A percentile compares a stretch with the other conserved stretches of the same genome.
phyloP scores from a whole-genome alignment of 2,113 vertebrate species.

The Charadrius vociferus region DNA sequence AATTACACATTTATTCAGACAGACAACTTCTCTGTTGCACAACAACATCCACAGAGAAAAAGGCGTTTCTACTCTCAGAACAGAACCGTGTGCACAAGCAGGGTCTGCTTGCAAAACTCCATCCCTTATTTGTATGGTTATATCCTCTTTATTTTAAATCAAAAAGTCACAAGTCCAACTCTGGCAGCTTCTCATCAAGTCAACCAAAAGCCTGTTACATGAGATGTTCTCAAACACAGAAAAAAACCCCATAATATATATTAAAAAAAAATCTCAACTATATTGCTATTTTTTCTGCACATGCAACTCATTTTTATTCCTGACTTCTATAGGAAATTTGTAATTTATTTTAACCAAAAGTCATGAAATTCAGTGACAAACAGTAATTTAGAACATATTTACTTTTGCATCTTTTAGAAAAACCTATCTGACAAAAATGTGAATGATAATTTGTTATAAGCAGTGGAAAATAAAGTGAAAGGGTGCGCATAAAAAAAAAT shows the following conservation, averaged over 20 bases:
- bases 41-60: neutral
- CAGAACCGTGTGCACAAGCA: neutral
- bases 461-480: constrained; percentile 3
- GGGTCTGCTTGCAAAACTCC: neutral
- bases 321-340: neutral
- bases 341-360: constrained; percentile 19
- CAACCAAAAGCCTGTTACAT: neutral
- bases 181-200: neutral
- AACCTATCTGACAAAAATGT: neutral
- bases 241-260: neutral
- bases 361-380: neutral
- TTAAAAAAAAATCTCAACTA: neutral
- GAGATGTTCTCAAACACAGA: neutral
- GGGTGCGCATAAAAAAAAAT: neutral
- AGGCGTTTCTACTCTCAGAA: neutral
- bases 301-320: neutral
- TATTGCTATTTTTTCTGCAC: neutral
- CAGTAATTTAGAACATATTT: constrained; percentile 15
- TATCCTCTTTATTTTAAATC: neutral
- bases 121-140: neutral
- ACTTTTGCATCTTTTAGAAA: neutral
- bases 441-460: neutral
- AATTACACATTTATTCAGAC: constrained; percentile 21
- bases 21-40: neutral
- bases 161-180: neutral